phyloP scores from a whole-genome alignment of 2,888 invertebrate species.

The Synanthedon formicaeformis region DNA sequence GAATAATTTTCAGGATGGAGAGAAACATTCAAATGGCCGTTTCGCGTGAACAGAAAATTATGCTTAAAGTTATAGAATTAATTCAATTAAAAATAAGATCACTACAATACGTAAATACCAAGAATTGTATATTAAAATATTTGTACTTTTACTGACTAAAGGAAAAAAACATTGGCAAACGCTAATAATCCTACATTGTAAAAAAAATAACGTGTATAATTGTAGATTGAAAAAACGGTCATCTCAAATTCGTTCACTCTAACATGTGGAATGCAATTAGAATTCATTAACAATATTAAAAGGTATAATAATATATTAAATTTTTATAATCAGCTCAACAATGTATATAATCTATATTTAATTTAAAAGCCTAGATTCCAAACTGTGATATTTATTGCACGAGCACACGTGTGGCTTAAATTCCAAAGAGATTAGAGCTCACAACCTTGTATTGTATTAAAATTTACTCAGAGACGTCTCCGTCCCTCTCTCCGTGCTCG shows the following conservation, averaged over 20 bases:
- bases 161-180: conserved; percentile 72
- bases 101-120: conserved; percentile 71
- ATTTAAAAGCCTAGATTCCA: conserved; percentile 72
- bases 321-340: conserved; percentile 74
- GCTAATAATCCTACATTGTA: conserved; percentile 70
- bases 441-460: conserved; percentile 62
- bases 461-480: conserved; percentile 48
- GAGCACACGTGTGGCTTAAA: conserved; percentile 71
- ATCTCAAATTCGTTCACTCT: conserved; percentile 70
- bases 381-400: conserved; percentile 73
- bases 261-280: conserved; percentile 72
- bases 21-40: conserved; percentile 58
- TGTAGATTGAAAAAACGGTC: conserved; percentile 67
- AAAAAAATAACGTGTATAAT: conserved; percentile 67
- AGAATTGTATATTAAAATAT: conserved; percentile 77
- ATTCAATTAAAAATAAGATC: conserved; percentile 61
- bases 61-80: conserved; percentile 67
- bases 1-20: conserved; percentile 57
- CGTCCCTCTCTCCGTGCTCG: conserved; percentile 53
- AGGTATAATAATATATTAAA: conserved; percentile 73
- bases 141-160: conserved; percentile 88
- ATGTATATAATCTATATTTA: conserved; percentile 74
- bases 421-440: conserved; percentile 69
- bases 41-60: conserved; percentile 57
- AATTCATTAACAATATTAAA: conserved; percentile 73